phyloP scores from a whole-genome alignment of 1,140 invertebrate genomes.

The Cherax destructor region DNA sequence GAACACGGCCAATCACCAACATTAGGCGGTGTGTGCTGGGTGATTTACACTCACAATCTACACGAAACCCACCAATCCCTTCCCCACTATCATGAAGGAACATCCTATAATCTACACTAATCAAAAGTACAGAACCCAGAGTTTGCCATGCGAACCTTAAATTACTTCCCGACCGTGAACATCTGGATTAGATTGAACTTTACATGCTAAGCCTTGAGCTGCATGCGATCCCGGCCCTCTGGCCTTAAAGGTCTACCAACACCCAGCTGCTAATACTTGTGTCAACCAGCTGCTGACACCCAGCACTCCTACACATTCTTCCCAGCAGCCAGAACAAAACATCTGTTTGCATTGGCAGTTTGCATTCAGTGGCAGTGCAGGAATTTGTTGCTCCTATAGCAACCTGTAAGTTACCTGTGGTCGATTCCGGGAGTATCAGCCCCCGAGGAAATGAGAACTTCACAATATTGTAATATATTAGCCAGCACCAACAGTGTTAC shows the following conservation, averaged over 20 bases:
- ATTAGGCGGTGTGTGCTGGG: slow-evolving; percentile 31
- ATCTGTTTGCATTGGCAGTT: too few relatives aligned
- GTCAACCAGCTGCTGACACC: background rate
- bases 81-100: slow-evolving; percentile 22
- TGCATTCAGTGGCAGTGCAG: too few relatives aligned
- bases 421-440: too few relatives aligned
- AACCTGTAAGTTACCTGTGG: too few relatives aligned
- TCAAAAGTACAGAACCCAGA: slow-evolving; percentile 40
- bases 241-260: background rate
- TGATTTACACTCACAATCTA: slow-evolving; percentile 50
- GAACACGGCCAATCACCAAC: slow-evolving; percentile 30
- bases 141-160: slow-evolving; percentile 36
- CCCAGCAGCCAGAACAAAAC: too few relatives aligned
- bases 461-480: too few relatives aligned
- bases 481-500: too few relatives aligned
- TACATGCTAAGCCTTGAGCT: slow-evolving; percentile 23
- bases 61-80: slow-evolving; percentile 44
- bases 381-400: too few relatives aligned
- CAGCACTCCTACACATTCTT: too few relatives aligned
- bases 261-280: background rate
- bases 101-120: slow-evolving; percentile 56
- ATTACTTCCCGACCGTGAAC: slow-evolving; percentile 34
- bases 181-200: slow-evolving; percentile 39
- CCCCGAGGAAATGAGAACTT: too few relatives aligned
- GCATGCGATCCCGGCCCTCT: slow-evolving; percentile 38